phyloP scores from a whole-genome alignment of 2,797 vertebrate genomes.

The Acridotheres tristis region DNA sequence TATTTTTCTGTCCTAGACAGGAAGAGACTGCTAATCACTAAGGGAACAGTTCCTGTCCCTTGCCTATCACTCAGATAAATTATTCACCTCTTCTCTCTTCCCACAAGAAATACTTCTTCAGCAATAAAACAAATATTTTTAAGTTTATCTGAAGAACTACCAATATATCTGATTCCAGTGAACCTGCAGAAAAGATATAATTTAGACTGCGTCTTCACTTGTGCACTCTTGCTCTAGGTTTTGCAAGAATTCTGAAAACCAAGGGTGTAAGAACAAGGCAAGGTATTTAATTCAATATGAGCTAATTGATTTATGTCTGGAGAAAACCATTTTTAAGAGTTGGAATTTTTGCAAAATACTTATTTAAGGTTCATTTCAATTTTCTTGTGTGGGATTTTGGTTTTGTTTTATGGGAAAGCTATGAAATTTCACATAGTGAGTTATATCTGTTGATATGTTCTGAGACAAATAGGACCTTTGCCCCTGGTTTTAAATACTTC shows the following conservation, averaged over 20 bases:
- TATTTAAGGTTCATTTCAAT: not conserved
- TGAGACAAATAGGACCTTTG: not conserved
- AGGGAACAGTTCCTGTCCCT: not conserved
- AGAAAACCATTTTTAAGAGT: not conserved
- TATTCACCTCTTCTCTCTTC: not conserved
- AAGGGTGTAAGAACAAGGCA: not conserved
- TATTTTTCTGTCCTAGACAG: not conserved
- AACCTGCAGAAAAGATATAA: not conserved
- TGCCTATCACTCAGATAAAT: not conserved
- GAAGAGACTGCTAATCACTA: not conserved
- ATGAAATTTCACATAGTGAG: not conserved
- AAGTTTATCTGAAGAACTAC: not conserved
- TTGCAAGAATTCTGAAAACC: not conserved
- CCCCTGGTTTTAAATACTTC: not conserved
- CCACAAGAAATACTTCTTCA: not conserved
- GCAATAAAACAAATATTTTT: not conserved
- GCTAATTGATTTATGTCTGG: not conserved
- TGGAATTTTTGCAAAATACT: not conserved
- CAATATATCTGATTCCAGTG: not conserved
- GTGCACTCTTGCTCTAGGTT: not conserved
- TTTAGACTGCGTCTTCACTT: not conserved
- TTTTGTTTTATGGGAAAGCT: not conserved
- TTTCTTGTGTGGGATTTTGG: not conserved
- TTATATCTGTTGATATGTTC: not conserved
- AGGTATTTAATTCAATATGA: not conserved